Conservation (phyloP, 2,888 invertebrate genomes). For the Tyria jacobaeae region DNA sequence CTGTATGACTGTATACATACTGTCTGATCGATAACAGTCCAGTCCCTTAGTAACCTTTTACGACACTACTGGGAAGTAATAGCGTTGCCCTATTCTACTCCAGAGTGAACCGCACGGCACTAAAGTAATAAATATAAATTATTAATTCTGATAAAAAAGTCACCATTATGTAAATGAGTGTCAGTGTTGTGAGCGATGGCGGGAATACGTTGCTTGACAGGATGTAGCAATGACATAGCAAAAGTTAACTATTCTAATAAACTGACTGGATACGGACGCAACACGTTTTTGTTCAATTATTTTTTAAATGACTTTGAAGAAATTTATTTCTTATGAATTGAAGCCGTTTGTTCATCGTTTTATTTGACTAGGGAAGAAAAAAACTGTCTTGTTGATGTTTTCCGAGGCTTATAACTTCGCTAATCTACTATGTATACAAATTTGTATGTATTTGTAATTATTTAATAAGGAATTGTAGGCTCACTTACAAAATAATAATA, state of each 20-base stretch:
- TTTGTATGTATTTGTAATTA: too few species aligned
- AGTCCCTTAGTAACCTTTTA: too few species aligned
- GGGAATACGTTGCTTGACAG: constrained; percentile 53
- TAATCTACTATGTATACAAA: too few species aligned
- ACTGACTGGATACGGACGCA: constrained; percentile 3
- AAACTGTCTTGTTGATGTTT: neutral
- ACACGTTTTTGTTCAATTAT: neutral
- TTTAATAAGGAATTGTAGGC: too few species aligned
- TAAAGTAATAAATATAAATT: constrained; percentile 20
- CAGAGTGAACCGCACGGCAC: too few species aligned
- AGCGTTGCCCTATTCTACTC: too few species aligned
- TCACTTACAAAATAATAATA: too few species aligned
- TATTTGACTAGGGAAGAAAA: neutral
- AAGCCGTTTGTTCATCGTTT: neutral
- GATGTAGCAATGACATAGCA: constrained; percentile 64
- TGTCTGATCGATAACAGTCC: too few species aligned
- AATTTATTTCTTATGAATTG: neutral
- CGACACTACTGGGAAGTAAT: too few species aligned
- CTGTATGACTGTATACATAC: too few species aligned
- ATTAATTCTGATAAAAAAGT: constrained; percentile 37
- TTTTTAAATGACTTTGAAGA: neutral
- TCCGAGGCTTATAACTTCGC: too few species aligned
- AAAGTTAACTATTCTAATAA: constrained; percentile 25
- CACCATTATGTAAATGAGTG: constrained; percentile 61
- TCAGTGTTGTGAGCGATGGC: constrained; percentile 35